Conservation (phyloP, 2,113 vertebrate species). For the Pseudopipra pipra region DNA sequence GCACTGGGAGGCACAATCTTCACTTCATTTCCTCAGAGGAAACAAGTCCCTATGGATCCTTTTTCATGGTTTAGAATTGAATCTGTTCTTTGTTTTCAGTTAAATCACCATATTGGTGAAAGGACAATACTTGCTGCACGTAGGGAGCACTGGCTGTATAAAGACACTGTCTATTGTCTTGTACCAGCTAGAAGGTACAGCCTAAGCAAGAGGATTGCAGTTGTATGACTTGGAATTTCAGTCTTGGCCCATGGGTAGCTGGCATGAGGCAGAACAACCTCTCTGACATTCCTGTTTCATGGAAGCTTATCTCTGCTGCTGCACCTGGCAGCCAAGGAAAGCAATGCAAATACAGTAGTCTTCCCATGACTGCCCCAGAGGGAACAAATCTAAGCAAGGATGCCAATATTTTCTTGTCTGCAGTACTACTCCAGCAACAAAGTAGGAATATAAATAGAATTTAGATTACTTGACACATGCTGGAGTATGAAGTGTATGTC, state of each 20-base stretch:
- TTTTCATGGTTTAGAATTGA: constrained; percentile 28
- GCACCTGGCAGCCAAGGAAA: constrained; percentile 14
- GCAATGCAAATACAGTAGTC: neutral
- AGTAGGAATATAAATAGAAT: neutral
- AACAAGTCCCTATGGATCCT: neutral
- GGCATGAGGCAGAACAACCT: neutral
- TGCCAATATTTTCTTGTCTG: neutral
- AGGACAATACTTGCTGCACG: constrained; percentile 1
- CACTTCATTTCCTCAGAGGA: neutral
- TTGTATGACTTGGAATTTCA: neutral
- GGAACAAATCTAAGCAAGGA: neutral
- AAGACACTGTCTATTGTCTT: neutral
- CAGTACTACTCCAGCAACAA: neutral
- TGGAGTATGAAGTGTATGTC: neutral
- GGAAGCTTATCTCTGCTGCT: constrained; percentile 45
- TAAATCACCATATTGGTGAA: neutral
- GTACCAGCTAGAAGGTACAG: neutral
- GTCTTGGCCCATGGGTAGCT: neutral
- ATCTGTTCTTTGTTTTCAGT: constrained; percentile 34
- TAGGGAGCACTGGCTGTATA: neutral
- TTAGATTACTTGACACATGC: neutral
- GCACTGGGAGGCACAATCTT: neutral
- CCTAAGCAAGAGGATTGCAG: neutral
- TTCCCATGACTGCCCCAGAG: neutral
- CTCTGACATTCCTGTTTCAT: neutral